phyloP scores from a whole-genome alignment of 2,888 invertebrate genomes.

The Noctua comes region DNA sequence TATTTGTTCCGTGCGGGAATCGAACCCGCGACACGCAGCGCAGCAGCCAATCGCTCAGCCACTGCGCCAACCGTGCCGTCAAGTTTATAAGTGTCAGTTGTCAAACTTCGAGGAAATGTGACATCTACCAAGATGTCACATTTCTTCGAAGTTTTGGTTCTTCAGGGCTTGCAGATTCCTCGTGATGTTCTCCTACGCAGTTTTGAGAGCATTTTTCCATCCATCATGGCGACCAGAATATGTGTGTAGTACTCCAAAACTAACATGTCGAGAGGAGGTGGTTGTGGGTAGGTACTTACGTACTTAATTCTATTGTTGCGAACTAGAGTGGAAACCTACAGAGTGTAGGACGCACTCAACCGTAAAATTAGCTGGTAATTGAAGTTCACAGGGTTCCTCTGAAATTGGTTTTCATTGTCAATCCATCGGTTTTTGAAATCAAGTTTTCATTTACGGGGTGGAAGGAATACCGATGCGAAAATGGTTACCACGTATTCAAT shows the following conservation, averaged over 20 bases:
- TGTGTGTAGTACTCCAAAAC: background rate
- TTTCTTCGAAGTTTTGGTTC: background rate
- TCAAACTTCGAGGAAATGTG: background rate
- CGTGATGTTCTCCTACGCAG: background rate
- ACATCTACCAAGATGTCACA: background rate
- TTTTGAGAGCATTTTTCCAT: background rate
- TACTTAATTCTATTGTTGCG: background rate
- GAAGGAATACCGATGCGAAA: no score
- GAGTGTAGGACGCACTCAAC: background rate
- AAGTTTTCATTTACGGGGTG: no score
- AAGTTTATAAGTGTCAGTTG: background rate
- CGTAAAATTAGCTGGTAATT: constrained; percentile 1
- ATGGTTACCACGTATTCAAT: no score
- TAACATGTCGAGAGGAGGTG: background rate
- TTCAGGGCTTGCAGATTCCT: background rate
- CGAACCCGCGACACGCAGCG: no score
- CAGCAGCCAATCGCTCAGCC: no score
- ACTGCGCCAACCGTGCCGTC: no score
- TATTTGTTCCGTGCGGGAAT: no score
- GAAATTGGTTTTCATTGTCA: background rate
- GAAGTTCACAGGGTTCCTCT: background rate
- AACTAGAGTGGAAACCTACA: background rate
- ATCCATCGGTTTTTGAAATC: background rate
- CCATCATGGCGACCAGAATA: background rate
- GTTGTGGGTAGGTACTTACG: background rate